Evolutionary conservation across 2,797 vertebrate genomes (phyloP).

Genomic region (Sebastes diploproa): DNA sequence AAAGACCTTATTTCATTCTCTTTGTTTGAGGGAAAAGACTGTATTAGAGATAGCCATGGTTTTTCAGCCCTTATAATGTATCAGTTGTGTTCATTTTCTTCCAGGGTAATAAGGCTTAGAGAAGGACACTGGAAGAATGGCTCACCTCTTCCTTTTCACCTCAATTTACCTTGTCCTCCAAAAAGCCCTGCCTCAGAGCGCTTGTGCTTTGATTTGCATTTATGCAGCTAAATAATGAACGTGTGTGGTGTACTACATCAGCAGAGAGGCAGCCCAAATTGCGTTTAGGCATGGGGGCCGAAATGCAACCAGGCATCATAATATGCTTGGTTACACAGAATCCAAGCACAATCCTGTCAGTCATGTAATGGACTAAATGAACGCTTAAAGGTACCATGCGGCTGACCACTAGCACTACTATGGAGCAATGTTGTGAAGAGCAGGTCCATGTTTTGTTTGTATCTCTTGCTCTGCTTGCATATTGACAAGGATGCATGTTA

Average conservation of each 20-base stretch:
- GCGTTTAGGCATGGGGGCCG: conserved; percentile 22
- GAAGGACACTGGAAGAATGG: conserved; percentile 61
- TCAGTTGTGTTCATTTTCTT: conserved; percentile 59
- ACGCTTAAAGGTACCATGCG: neutral
- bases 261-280: conserved; percentile 27
- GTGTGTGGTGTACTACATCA: conserved; percentile 48
- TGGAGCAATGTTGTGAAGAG: neutral
- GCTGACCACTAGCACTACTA: neutral
- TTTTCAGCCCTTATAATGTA: conserved; percentile 56
- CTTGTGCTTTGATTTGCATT: conserved; percentile 66
- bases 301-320: conserved; percentile 38
- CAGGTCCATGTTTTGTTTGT: neutral
- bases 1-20: conserved; percentile 73
- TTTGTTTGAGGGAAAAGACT: conserved; percentile 65
- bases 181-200: conserved; percentile 37
- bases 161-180: conserved; percentile 61
- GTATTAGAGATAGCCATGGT: conserved; percentile 66
- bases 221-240: conserved; percentile 74
- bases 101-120: conserved; percentile 53
- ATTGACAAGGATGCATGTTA: neutral
- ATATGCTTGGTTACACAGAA: conserved; percentile 27
- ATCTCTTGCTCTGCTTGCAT: neutral
- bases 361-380: conserved; percentile 27
- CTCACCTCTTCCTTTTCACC: conserved; percentile 60
- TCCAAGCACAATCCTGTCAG: conserved; percentile 21